Percentiles rank a stretch among this genome's conserved stretches.
These are phyloP conservation scores for Acrocyrtus sp. DNA, from an alignment of 2,888 invertebrate species.

Conservation along the genomic window DNA sequence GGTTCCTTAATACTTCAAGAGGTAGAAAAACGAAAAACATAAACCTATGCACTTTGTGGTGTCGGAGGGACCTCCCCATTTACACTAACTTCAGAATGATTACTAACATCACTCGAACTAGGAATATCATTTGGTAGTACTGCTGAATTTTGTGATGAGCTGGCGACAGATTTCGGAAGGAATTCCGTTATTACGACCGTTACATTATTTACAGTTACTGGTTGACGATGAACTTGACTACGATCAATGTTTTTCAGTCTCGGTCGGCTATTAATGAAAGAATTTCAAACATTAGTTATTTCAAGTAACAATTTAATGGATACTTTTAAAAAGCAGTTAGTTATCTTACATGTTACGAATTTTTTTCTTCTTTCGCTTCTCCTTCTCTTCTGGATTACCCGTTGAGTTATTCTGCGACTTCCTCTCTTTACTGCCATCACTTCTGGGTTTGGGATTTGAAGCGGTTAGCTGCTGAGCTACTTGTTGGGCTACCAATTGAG, in stretches of 20 bases:
- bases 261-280: slow-evolving; percentile 72
- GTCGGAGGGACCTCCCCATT: slow-evolving; percentile 60
- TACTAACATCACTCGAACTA: slow-evolving; percentile 61
- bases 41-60: slow-evolving; percentile 56
- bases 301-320: not conserved
- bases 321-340: no score
- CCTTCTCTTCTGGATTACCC: slow-evolving; percentile 63
- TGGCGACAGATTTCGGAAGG: slow-evolving; percentile 75
- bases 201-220: slow-evolving; percentile 96
- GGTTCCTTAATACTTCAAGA: no score
- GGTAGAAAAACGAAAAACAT: slow-evolving; percentile 27
- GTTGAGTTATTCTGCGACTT: slow-evolving; percentile 64
- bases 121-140: slow-evolving; percentile 61
- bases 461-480: slow-evolving; percentile 76
- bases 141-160: slow-evolving; percentile 59
- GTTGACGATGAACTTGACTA: slow-evolving; percentile 90
- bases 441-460: slow-evolving; percentile 64
- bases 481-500: slow-evolving; percentile 96
- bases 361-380: slow-evolving; percentile 65
- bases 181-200: slow-evolving; percentile 98
- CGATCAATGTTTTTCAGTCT: slow-evolving; percentile 92
- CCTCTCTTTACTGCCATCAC: slow-evolving; percentile 67
- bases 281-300: slow-evolving; percentile 17
- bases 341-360: slow-evolving; percentile 65
- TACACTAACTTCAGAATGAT: slow-evolving; percentile 62